Conservation (phyloP, 2,888 invertebrate genomes). For the Thecocarcelia acutangulata region DNA sequence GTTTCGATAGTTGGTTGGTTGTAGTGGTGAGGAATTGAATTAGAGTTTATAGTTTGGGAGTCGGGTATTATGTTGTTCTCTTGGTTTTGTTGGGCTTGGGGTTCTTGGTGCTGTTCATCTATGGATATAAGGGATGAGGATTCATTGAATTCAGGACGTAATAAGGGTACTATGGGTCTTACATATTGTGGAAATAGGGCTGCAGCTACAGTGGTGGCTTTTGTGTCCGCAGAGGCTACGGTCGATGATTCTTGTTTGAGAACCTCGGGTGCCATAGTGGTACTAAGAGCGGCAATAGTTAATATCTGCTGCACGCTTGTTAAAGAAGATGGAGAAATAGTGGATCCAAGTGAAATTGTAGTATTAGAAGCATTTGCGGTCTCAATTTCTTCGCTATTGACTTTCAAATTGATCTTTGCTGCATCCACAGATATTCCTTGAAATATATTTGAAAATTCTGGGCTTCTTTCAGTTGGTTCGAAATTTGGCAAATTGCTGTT, state of each 20-base stretch:
- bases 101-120: conserved; percentile 66
- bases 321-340: neutral
- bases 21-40: conserved; percentile 18
- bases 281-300: neutral
- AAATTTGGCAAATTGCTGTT: neutral
- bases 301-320: conserved; percentile 2
- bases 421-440: conserved; percentile 48
- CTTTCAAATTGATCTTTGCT: conserved; percentile 39
- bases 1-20: conserved; percentile 31
- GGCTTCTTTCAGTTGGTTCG: neutral
- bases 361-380: neutral
- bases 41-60: conserved; percentile 42
- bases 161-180: conserved; percentile 80
- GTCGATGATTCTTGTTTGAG: conserved; percentile 35
- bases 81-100: conserved; percentile 39
- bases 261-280: conserved; percentile 37
- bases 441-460: conserved; percentile 38
- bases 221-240: conserved; percentile 36
- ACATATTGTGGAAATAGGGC: conserved; percentile 75
- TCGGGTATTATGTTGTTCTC: conserved; percentile 43
- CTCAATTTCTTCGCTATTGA: conserved; percentile 19
- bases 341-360: neutral
- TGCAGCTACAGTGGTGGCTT: conserved; percentile 70
- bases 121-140: conserved; percentile 81
- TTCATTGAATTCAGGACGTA: conserved; percentile 81